A percentile compares a stretch with the other conserved stretches of the same genome.
These are phyloP conservation scores for Podotricha telesiphe DNA, from an alignment of 2,888 invertebrate genomes.

Conservation along the genomic window DNA sequence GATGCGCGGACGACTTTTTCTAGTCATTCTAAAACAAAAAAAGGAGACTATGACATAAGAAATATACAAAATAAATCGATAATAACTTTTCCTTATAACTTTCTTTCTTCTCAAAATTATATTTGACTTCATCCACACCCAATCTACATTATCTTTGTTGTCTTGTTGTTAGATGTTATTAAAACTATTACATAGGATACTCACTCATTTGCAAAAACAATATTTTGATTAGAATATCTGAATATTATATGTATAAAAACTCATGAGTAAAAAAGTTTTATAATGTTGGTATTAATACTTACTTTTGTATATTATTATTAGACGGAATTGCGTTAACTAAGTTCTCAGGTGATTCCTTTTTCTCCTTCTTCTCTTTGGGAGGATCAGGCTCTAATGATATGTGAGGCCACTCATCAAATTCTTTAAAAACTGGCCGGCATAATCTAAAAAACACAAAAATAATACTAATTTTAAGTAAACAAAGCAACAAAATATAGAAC, in stretches of 20 bases:
- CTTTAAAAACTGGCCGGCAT: constrained; percentile 85
- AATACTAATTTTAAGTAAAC: not conserved
- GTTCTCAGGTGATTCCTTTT: constrained; percentile 60
- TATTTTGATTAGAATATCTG: too few relatives aligned
- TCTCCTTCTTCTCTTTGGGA: constrained; percentile 66
- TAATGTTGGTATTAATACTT: constrained; percentile 47
- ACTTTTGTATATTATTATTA: constrained; percentile 61
- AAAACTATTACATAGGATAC: too few relatives aligned
- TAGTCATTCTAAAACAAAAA: constrained; percentile 79
- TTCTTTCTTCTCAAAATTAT: too few relatives aligned
- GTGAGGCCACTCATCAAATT: constrained; percentile 86
- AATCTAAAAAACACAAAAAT: constrained; percentile 60
- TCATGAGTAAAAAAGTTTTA: too few relatives aligned
- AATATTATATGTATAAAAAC: too few relatives aligned
- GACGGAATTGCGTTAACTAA: constrained; percentile 44
- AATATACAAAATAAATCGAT: too few relatives aligned
- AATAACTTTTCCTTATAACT: too few relatives aligned
- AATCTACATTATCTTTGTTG: too few relatives aligned
- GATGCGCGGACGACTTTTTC: constrained; percentile 75
- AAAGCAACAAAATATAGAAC: constrained; percentile 30
- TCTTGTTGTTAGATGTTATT: too few relatives aligned
- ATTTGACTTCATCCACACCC: too few relatives aligned
- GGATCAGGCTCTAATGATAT: constrained; percentile 76
- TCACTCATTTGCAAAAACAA: too few relatives aligned
- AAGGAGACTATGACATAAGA: not conserved